A percentile compares a stretch with the other conserved stretches of the same genome.
These are phyloP conservation scores for Diacarnus erythraeanus DNA, from an alignment of 37 sponge, comb jelly and placozoan genomes.

Conservation along the genomic window DNA sequence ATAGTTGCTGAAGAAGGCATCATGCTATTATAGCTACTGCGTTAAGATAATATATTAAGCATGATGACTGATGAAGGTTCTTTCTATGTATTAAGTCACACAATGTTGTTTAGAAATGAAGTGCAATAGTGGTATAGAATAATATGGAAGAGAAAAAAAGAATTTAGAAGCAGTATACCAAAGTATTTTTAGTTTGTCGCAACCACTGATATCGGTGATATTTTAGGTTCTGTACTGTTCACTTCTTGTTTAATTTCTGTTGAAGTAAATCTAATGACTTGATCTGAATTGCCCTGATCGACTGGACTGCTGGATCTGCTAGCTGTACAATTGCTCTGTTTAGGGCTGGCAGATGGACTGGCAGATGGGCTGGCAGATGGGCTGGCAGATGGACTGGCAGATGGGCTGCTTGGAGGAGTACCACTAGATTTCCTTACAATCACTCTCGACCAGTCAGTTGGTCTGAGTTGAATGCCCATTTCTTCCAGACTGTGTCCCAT, in stretches of 20 bases:
- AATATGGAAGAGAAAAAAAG: not conserved
- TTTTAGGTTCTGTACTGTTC: not conserved
- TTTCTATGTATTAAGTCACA: no score
- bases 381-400: not conserved
- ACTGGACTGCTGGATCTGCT: not conserved
- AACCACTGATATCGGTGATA: not conserved
- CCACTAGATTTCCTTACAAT: conserved; percentile 11
- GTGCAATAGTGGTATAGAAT: not conserved
- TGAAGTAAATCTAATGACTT: conserved; percentile 4
- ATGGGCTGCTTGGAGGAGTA: not conserved
- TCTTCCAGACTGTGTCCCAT: conserved; percentile 65
- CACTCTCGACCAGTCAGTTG: conserved; percentile 52
- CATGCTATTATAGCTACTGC: no score
- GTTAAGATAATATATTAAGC: no score
- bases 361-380: not conserved
- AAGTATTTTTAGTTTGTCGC: not conserved
- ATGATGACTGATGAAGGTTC: no score
- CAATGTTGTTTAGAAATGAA: no score
- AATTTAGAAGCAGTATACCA: not conserved
- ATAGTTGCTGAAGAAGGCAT: no score
- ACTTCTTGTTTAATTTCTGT: not conserved
- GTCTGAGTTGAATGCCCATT: conserved; percentile 46
- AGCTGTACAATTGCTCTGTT: not conserved
- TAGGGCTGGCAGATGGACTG: not conserved
- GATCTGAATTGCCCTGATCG: not conserved